Percentiles rank a stretch among this genome's conserved stretches.
Evolutionary conservation across 2,797 vertebrate species (phyloP).

Genomic region (Delichon dasypus): DNA sequence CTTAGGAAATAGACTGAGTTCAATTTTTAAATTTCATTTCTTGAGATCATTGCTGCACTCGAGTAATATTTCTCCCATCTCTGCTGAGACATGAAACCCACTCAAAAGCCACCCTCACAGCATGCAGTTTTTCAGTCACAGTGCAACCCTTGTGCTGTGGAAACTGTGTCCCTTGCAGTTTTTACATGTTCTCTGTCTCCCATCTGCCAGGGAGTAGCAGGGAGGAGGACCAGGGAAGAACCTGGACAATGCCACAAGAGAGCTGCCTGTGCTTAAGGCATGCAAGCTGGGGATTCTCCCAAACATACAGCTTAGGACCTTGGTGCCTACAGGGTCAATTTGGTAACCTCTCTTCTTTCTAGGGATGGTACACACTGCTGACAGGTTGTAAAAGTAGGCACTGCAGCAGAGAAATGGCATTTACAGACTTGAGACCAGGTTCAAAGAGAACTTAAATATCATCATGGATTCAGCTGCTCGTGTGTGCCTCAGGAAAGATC

Average conservation of each 20-base stretch:
- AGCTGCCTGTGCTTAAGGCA: not conserved
- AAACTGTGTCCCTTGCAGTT: not conserved
- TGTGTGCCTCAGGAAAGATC: not conserved
- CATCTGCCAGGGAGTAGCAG: accelerated
- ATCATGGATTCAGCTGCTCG: not conserved
- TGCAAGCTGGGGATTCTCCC: accelerated
- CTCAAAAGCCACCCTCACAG: not conserved
- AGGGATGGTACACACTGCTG: not conserved
- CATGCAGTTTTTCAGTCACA: not conserved
- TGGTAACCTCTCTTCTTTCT: not conserved
- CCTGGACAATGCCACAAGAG: not conserved
- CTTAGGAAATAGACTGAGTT: not conserved
- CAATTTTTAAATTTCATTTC: not conserved
- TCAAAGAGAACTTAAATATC: constrained; percentile 20
- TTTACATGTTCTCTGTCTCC: not conserved
- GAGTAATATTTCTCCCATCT: not conserved
- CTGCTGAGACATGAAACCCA: not conserved
- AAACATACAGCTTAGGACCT: not conserved
- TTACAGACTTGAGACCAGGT: not conserved
- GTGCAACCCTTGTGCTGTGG: not conserved
- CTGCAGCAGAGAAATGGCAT: not conserved
- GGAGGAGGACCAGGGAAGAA: not conserved
- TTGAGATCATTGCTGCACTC: not conserved
- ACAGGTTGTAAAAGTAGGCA: not conserved
- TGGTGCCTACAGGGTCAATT: accelerated